Evolutionary conservation across 2,888 invertebrate genomes (phyloP).

Genomic region (Drosophila nr. perissopoda): DNA sequence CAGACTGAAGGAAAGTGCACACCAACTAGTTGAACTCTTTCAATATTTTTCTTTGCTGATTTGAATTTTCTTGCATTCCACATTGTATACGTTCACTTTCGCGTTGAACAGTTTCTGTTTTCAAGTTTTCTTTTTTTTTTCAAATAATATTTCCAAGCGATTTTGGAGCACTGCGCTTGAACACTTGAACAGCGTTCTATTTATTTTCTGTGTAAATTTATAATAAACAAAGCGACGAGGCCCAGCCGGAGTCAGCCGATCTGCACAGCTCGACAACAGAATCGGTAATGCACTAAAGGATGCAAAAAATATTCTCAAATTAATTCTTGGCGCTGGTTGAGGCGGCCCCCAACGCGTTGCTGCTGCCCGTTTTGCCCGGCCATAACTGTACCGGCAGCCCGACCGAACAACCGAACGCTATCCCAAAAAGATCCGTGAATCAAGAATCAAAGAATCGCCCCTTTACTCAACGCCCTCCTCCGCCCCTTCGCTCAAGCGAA

Average conservation of each 20-base stretch:
- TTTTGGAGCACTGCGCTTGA: conserved; percentile 9
- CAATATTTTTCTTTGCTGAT: conserved; percentile 13
- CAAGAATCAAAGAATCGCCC: conserved; percentile 31
- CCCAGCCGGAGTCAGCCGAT: conserved; percentile 72
- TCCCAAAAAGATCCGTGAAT: conserved; percentile 45
- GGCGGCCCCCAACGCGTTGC: conserved; percentile 44
- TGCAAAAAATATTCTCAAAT: conserved; percentile 85
- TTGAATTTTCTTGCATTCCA: conserved; percentile 10
- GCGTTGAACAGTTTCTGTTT: conserved; percentile 27
- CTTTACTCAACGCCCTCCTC: not conserved
- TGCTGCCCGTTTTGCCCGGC: conserved; percentile 27
- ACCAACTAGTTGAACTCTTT: conserved; percentile 32
- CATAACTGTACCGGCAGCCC: conserved; percentile 58
- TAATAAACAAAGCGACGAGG: conserved; percentile 59
- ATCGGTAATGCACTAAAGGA: conserved; percentile 85
- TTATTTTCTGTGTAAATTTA: conserved; percentile 12
- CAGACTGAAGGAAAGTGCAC: conserved; percentile 43
- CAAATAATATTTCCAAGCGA: conserved; percentile 5
- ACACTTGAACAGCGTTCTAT: conserved; percentile 15
- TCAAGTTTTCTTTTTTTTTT: not conserved
- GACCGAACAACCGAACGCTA: conserved; percentile 26
- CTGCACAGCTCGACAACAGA: conserved; percentile 85
- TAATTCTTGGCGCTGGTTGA: conserved; percentile 54
- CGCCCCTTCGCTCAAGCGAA: conserved; percentile 1
- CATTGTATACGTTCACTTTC: conserved; percentile 39